These are phyloP conservation scores for Balaenoptera acutorostrata DNA, from an alignment of 2,113 vertebrate genomes.

Conservation along the genomic window DNA sequence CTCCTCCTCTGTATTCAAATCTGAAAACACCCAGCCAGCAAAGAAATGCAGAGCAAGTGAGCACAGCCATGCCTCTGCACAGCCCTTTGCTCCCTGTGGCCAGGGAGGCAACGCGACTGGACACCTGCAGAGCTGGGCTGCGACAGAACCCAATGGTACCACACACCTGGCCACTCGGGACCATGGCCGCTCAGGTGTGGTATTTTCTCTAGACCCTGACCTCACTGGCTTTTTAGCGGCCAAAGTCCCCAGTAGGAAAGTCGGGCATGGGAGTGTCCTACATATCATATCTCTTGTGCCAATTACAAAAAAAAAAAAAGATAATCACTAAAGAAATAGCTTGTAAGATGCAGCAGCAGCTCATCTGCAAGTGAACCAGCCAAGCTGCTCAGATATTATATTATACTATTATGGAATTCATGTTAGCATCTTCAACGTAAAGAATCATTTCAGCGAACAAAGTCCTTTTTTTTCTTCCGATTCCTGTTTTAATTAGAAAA, in stretches of 20 bases:
- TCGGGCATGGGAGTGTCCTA: background rate
- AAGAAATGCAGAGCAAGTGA: background rate
- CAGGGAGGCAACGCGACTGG: background rate
- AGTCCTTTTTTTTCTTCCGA: slow-evolving; percentile 14
- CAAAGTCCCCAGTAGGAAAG: background rate
- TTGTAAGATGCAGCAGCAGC: background rate
- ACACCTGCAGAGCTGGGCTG: background rate
- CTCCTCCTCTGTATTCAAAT: background rate
- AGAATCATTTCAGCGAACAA: slow-evolving; percentile 35
- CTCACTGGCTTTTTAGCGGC: background rate
- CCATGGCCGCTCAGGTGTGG: too few relatives aligned
- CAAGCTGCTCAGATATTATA: background rate
- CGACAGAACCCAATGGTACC: fast-evolving
- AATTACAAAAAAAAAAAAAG: background rate
- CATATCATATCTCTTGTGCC: background rate
- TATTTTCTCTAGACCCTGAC: background rate
- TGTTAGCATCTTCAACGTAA: background rate
- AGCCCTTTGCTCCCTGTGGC: background rate
- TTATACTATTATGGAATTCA: background rate
- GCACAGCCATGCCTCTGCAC: too few relatives aligned
- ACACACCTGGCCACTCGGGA: fast-evolving
- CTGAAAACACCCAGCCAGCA: background rate
- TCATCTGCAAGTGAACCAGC: background rate
- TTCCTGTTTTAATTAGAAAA: slow-evolving; percentile 65
- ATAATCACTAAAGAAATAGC: background rate